These are phyloP conservation scores for Ophonus ardosiacus DNA, from an alignment of 2,888 invertebrate species.

Conservation along the genomic window DNA sequence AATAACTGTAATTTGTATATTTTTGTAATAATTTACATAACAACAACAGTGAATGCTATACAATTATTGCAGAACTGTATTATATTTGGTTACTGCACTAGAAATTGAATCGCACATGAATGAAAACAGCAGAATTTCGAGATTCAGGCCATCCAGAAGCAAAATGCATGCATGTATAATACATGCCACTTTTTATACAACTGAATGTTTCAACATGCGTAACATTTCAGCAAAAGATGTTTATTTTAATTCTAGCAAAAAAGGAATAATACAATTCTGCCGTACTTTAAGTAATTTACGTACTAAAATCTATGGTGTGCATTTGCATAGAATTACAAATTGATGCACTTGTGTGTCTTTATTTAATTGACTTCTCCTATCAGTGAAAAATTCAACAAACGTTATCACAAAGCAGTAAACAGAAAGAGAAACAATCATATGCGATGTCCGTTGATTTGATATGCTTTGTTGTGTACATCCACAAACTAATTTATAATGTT, in stretches of 20 bases:
- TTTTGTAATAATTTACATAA: conserved; percentile 61
- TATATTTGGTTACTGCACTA: conserved; percentile 52
- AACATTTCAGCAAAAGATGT: conserved; percentile 16
- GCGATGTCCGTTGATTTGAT: conserved; percentile 48
- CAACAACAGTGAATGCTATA: conserved; percentile 63
- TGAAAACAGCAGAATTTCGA: conserved; percentile 25
- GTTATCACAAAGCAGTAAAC: conserved; percentile 33
- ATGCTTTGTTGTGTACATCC: conserved; percentile 56
- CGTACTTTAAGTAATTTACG: conserved; percentile 35
- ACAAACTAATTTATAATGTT: conserved; percentile 47
- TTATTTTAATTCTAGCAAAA: conserved; percentile 31
- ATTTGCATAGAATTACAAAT: conserved; percentile 43
- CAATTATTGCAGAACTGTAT: conserved; percentile 64
- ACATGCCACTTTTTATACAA: conserved; percentile 38
- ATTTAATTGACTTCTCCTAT: conserved; percentile 52
- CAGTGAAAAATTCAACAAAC: conserved; percentile 50
- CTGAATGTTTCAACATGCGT: conserved; percentile 21
- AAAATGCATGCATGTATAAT: conserved; percentile 32
- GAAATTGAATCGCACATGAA: conserved; percentile 34
- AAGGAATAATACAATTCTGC: conserved; percentile 62
- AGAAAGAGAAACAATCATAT: conserved; percentile 20
- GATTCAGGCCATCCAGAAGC: conserved; percentile 47
- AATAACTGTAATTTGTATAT: conserved; percentile 59
- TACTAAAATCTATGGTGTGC: conserved; percentile 51
- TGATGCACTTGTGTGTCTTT: conserved; percentile 57